Conservation (phyloP, 2,113 vertebrate genomes). For the Pyrgilauda ruficollis region DNA sequence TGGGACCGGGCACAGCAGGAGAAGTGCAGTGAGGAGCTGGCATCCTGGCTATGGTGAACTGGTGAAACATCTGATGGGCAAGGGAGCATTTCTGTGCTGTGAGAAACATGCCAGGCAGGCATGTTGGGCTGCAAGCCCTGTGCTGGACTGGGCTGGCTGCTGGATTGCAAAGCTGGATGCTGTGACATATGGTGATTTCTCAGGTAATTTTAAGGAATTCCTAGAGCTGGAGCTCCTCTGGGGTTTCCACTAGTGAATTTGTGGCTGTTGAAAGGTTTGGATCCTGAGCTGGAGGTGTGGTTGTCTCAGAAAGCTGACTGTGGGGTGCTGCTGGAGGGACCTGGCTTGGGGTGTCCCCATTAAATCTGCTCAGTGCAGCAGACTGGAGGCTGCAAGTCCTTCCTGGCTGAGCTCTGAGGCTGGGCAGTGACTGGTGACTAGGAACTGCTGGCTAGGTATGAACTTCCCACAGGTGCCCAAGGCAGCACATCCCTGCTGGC, state of each 20-base stretch:
- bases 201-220: background rate
- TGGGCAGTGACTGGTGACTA: accelerated
- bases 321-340: background rate
- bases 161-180: background rate
- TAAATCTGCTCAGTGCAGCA: background rate
- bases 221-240: background rate
- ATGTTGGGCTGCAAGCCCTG: background rate
- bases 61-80: background rate
- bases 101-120: background rate
- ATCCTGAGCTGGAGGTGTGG: background rate
- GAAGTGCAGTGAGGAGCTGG: background rate
- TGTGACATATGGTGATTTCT: accelerated
- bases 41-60: background rate
- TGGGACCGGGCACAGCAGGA: too few species aligned
- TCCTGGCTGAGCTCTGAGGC: background rate
- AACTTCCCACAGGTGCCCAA: background rate
- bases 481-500: background rate
- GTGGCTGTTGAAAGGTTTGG: background rate
- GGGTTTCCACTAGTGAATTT: background rate
- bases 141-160: background rate
- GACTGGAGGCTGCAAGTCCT: background rate
- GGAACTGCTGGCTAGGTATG: accelerated
- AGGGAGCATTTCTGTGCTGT: background rate
- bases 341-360: background rate
- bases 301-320: background rate